phyloP scores from a whole-genome alignment of 2,888 invertebrate genomes.

The Scaptodrosophila latifasciaeformis region DNA sequence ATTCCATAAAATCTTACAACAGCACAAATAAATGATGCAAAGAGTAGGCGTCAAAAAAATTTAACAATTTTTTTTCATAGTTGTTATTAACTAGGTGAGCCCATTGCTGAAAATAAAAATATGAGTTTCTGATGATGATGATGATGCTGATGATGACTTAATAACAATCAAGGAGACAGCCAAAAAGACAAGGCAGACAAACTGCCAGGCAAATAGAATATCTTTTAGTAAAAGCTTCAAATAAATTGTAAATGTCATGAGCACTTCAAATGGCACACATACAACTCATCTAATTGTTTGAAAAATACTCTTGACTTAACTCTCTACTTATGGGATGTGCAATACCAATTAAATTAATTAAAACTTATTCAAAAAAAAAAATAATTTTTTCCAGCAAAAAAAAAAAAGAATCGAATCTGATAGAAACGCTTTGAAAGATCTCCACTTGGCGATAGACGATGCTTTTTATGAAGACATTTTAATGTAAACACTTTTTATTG shows the following conservation, averaged over 20 bases:
- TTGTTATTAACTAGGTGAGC: slow-evolving; percentile 41
- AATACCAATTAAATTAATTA: slow-evolving; percentile 52
- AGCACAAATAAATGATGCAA: background rate
- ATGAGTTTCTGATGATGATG: slow-evolving; percentile 3
- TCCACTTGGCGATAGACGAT: no score
- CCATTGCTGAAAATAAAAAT: slow-evolving; percentile 34
- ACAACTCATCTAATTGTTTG: background rate
- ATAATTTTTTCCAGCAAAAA: no score
- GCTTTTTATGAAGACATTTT: slow-evolving; percentile 38
- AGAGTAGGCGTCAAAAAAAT: slow-evolving; percentile 23
- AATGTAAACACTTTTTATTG: slow-evolving; percentile 47
- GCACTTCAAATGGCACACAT: background rate
- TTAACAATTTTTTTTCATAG: slow-evolving; percentile 21
- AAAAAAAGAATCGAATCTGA: no score
- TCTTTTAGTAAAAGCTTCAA: slow-evolving; percentile 10
- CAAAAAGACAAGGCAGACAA: no score
- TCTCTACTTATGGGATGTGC: background rate
- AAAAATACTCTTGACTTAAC: background rate
- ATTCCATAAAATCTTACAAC: slow-evolving; percentile 47
- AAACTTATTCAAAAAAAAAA: background rate
- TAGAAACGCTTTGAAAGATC: no score
- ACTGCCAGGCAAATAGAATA: no score
- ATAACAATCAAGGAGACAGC: slow-evolving; percentile 20
- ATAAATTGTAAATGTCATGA: slow-evolving; percentile 31
- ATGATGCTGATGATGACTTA: slow-evolving; percentile 41